These are phyloP conservation scores for Melipona beecheii DNA, from an alignment of 2,888 invertebrate species.

Conservation along the genomic window DNA sequence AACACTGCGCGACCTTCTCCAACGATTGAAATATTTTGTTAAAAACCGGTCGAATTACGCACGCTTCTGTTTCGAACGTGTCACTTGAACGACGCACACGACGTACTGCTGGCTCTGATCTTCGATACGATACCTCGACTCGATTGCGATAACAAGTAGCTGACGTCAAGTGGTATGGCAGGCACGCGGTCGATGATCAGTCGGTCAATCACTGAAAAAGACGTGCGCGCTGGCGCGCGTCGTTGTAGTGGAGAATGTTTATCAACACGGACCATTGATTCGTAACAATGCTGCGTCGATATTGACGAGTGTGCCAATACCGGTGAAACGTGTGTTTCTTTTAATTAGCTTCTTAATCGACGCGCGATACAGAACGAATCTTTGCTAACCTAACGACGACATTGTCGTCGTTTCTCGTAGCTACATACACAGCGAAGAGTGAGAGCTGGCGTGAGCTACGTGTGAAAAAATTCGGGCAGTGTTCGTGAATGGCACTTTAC, in stretches of 20 bases:
- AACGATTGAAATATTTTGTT: neutral
- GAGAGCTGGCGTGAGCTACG: constrained; percentile 20
- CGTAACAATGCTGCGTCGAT: neutral
- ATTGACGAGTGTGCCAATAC: constrained; percentile 22
- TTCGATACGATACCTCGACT: neutral
- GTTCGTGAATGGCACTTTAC: neutral
- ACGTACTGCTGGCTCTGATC: neutral
- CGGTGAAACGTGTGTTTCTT: constrained; percentile 3
- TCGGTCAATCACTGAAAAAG: constrained; percentile 9
- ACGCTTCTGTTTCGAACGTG: neutral
- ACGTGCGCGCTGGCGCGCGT: neutral
- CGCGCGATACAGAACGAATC: constrained; percentile 8
- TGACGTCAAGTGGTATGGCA: constrained; percentile 10
- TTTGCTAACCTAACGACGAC: constrained; percentile 1
- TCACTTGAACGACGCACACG: neutral
- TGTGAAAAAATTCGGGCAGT: constrained; percentile 9
- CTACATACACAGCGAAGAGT: constrained; percentile 1
- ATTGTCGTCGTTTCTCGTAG: constrained; percentile 5
- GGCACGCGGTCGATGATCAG: constrained; percentile 8
- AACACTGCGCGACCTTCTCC: neutral
- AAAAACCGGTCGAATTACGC: neutral
- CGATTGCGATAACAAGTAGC: neutral
- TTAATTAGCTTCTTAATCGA: constrained; percentile 26
- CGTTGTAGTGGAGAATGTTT: constrained; percentile 28
- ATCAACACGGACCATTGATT: constrained; percentile 28